Evolutionary conservation across 2,888 invertebrate genomes (phyloP).

Genomic region (Dynastes maya): DNA sequence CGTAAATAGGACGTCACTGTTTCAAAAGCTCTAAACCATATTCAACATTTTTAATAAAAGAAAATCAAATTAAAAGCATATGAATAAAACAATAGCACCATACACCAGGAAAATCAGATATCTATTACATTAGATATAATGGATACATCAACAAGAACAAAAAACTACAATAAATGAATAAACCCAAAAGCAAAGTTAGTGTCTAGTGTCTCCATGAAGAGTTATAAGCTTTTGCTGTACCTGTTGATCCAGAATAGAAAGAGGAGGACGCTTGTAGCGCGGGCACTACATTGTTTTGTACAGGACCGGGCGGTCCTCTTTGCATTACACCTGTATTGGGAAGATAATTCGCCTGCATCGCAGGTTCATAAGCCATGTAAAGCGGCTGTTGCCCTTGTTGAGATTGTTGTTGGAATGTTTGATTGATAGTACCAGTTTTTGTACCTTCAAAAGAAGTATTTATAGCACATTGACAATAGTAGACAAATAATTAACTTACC

Average conservation of each 20-base stretch:
- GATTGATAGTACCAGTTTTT: slow-evolving; percentile 74
- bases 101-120: slow-evolving; percentile 36
- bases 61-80: slow-evolving; percentile 25
- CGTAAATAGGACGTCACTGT: slow-evolving; percentile 17
- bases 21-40: slow-evolving; percentile 8
- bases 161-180: slow-evolving; percentile 46
- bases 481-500: slow-evolving; percentile 69
- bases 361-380: slow-evolving; percentile 76
- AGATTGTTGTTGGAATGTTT: slow-evolving; percentile 75
- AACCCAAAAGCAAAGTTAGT: slow-evolving; percentile 55
- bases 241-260: slow-evolving; percentile 72
- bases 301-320: slow-evolving; percentile 72
- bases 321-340: slow-evolving; percentile 78
- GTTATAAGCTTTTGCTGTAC: slow-evolving; percentile 66
- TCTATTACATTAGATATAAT: slow-evolving; percentile 25
- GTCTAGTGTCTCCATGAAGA: slow-evolving; percentile 58
- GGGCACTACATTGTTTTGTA: slow-evolving; percentile 71
- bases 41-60: not conserved
- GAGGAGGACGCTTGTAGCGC: slow-evolving; percentile 72
- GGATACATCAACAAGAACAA: slow-evolving; percentile 27
- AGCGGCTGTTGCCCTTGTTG: slow-evolving; percentile 73
- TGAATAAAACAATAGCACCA: slow-evolving; percentile 39
- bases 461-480: not conserved
- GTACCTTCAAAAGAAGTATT: slow-evolving; percentile 65
- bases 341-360: slow-evolving; percentile 75